A percentile compares a stretch with the other conserved stretches of the same genome.
phyloP scores from a whole-genome alignment of 2,797 vertebrate species.

The Poeciliopsis paucimaculata region DNA sequence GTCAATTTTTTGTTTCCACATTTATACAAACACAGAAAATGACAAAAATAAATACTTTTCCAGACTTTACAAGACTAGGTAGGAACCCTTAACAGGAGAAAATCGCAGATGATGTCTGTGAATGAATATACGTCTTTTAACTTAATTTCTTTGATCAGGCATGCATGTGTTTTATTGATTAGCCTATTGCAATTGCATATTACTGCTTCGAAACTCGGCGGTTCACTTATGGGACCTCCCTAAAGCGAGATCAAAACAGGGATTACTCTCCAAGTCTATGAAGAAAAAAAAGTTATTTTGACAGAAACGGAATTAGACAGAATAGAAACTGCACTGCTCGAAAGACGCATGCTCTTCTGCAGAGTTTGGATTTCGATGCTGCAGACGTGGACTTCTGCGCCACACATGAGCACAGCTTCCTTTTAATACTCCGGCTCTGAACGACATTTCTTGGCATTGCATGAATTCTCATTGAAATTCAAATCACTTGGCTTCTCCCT shows the following conservation, averaged over 20 bases:
- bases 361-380: not conserved
- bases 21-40: not conserved
- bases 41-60: not conserved
- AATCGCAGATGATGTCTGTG: not conserved
- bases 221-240: not conserved
- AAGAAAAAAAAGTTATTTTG: not conserved
- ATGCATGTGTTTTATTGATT: not conserved
- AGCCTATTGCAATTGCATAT: not conserved
- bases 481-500: slow-evolving; percentile 71
- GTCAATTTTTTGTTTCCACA: not conserved
- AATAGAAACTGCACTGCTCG: not conserved
- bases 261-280: not conserved
- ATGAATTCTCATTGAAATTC: slow-evolving; percentile 80
- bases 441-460: slow-evolving; percentile 71
- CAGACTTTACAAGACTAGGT: not conserved
- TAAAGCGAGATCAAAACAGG: not conserved
- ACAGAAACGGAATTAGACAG: not conserved
- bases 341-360: not conserved
- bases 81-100: not conserved
- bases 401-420: slow-evolving; percentile 34
- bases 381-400: slow-evolving; percentile 30
- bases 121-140: not conserved
- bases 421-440: slow-evolving; percentile 50
- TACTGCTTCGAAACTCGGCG: not conserved
- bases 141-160: not conserved